Evolutionary conservation across 2,113 vertebrate species (phyloP), one percentile per base, ranked within the genome.

Genomic region (Corynorhinus townsendii): DNA sequence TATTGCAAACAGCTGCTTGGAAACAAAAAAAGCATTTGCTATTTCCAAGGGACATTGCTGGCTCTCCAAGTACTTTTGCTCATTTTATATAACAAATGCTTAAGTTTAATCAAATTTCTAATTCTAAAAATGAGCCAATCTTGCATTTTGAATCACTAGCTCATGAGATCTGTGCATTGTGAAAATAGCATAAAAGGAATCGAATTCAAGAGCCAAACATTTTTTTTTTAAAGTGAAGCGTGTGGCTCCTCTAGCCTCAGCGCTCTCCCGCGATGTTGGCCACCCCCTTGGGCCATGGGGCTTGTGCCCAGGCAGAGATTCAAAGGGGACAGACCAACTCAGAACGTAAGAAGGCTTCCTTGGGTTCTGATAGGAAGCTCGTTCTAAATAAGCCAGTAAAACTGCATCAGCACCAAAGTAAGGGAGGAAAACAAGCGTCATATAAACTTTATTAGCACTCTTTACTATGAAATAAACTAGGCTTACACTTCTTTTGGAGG

Each of bases 1-100:
- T 98, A 98, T 99, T 99, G 97, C 98, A 98, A 98, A 98, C 98
- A 98, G 98, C 98, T 99, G 98, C 98, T 97, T 98, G 97, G 97
- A 98, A 98, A 98, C 97, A 97, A 98, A 98, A 97, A 98, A 98
- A 95, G 59, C 97, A 97, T 93, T 98, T 98, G 97, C 97, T 97
- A 97, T 98, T 98, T 98, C 98, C 98, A 98, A 97, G 97, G 98
- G 98, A 98, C 97, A 91, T 96, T 97, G 97, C 97, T 98, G 98
- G 98, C 98, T 98, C 95, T 97, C 91, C 80, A 90, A 98, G 97
- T 91, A 93, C 97, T 97, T 97, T 97, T 97, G 86, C 94, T 98
- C 97, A 47, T 98, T 98, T 97, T 98, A 98, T 97, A 98, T 98
- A 98, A 96, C 96, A 96, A 98, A 98, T 98, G 97, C 97, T 98